Evolutionary conservation across 2,113 vertebrate genomes (phyloP), one percentile per base, ranked within the genome.

Genomic region (Epinephelus lanceolatus): DNA sequence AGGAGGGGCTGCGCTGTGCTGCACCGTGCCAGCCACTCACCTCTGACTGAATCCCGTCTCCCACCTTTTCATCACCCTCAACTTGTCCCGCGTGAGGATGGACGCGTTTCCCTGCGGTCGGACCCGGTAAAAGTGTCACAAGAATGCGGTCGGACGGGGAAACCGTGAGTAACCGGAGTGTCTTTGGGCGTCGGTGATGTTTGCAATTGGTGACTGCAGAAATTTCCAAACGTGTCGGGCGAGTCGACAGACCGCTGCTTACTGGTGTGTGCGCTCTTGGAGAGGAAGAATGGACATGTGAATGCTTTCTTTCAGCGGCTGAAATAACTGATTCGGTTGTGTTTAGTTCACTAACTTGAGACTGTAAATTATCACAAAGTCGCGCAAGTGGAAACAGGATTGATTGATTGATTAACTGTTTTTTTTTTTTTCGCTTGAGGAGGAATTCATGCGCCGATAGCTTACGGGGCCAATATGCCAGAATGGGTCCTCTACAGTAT

Each of bases 401-500:
- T 84, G 70, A 73, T 69, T 79, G 83, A 83, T 76, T 71, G 2
- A 59, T 83, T n/a, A n/a, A n/a, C n/a, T n/a, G n/a, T n/a, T n/a
- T n/a, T n/a, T 79, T 75, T 78, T 73, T 73, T 70, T 87, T 84
- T 84, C 59, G 81, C 89, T 78, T 63, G 78, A 89, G 83, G 87
- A 88, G 87, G 90, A 93, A 90, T 94, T 92, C 82, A 88, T 92
- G 90, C 87, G 83, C 84, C 84, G 87, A 84, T 91, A 89, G 92
- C 88, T 91, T 27, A 85, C 82, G 84, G 88, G 90, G 90, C 89
- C 92, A 94, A 93, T 93, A 94, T 94, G 93, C 93, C 94, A 95
- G 92, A 87, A 95, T 95, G 95, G 93, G 88, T 94, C 92, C 93
- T 81, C 91, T 95, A 92, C 93, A 91, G 53, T 94, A 92, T 93